Evolutionary conservation across 2,888 invertebrate species (phyloP), one percentile per base, ranked within the genome.

Genomic region (Pammene aurita): DNA sequence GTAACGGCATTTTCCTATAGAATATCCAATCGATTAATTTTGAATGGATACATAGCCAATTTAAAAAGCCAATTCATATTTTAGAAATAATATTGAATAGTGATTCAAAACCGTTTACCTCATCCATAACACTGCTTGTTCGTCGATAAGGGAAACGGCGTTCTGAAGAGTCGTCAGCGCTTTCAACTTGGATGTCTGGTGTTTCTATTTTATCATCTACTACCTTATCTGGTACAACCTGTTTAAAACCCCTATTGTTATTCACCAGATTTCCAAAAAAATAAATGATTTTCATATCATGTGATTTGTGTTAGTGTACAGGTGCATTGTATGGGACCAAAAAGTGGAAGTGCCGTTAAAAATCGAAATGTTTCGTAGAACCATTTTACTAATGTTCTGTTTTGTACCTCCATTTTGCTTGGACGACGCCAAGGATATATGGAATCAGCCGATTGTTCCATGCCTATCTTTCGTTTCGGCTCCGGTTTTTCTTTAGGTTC

Each of bases 391-490:
- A 16, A 41, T 57, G 44, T 16, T 34, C n/a, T 44, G 35, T 9
- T 7, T 11, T 57, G 18, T 69, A 69, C 69, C 69, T 69, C 69
- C 5, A 72, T 38, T 73, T 75, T 71, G 73, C 61, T 74, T 54
- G 72, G 73, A 62, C 75, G 75, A 18, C 75, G 73, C 77, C 75
- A 74, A 64, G 78, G 74, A 65, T 75, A 74, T 56, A 70, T 16
- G 34, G 64, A 55, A 48, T 65, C 69, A 34, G 69, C 60, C 6
- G 69, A 64, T 14, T 65, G 65, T 18, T 69, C 69, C 54, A 69
- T 65, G 13, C 55, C 69, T 65, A 65, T 38, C 16, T 34, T 69
- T 60, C 65, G 69, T n/a, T 69, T 69, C 0, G 65, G 69, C 54
- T 67, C 55, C 10, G 56, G 34, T 48, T 72, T 65, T 70, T 64